Base-by-base conservation (phyloP, 2,113 vertebrate genomes). In the Scophthalmus maximus region DNA sequence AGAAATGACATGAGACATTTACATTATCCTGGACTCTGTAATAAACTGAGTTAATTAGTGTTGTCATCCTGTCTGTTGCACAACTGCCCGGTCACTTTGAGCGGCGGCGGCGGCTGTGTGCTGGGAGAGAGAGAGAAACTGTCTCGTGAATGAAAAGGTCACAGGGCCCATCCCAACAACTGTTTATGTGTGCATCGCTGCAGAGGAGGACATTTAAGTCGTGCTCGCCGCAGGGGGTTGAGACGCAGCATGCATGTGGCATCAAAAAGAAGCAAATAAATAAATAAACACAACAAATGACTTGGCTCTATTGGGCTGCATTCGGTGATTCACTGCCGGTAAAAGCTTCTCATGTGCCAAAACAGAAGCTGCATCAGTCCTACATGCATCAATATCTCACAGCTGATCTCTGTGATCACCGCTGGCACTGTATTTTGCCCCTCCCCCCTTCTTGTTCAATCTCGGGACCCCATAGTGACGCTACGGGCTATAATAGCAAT, bases 41-140 rank as follows among this genome's bases (percentile, higher is more conserved):
- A 72, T 83, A 86, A 85, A 87, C 72, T 74, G 64, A 87, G 73
- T 85, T 88, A 90, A 88, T 91, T 77, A 82, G 40, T 76, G 68
- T 78, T 87, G 88, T 85, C 90, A 80, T 63, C 63, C 58, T 67
- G 76, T 69, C 68, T 67, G 62, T 66, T 68, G 27, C 51, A 68
- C 65, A 78, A 70, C 75, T 73, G 81, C 60, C 74, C 18, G 15
- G 68, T 84, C 79, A 73, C 71, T 80, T 71, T 46, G 51, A 70
- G 59, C n/a, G 2, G 40, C 7, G 6, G 34, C 46, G 51, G 32
- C 51, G 50, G 78, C 52, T n/a, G n/a, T n/a, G 44, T 73, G 72
- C 67, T 81, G 61, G 73, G 29, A n/a, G n/a, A n/a, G n/a, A n/a
- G 23, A 56, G 47, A 23, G 53, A 73, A 58, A 75, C 44, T 44